These are phyloP conservation scores for Nomia melanderi DNA, from an alignment of 1,140 invertebrate genomes.

Conservation along the genomic window DNA sequence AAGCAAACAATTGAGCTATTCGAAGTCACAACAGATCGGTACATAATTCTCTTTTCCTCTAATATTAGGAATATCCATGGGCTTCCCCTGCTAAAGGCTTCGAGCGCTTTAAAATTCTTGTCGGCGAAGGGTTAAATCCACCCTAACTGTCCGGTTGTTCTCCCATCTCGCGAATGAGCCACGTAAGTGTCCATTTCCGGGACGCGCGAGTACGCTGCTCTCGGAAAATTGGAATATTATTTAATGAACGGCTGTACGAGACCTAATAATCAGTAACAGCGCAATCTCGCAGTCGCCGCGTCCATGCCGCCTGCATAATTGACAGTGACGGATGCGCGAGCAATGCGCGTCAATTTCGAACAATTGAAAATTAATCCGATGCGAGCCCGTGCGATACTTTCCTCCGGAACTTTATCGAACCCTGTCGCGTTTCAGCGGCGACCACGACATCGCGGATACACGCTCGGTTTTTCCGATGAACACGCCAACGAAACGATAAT, in stretches of 20 bases:
- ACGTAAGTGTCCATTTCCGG: slow-evolving; percentile 26
- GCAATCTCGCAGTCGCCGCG: slow-evolving; percentile 13
- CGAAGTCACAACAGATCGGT: no score
- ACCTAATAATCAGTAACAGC: slow-evolving; percentile 19
- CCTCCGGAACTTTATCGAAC: background rate
- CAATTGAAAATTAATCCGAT: slow-evolving; percentile 24
- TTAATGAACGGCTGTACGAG: slow-evolving; percentile 32
- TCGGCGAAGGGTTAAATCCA: no score
- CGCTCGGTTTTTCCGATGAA: no score
- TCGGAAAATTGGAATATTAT: slow-evolving; percentile 47
- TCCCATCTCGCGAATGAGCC: background rate
- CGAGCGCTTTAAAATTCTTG: no score
- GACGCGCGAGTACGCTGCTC: slow-evolving; percentile 19
- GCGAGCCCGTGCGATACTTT: background rate
- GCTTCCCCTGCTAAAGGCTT: no score
- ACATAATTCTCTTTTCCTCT: no score
- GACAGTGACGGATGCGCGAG: slow-evolving; percentile 12
- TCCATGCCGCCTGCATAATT: slow-evolving; percentile 25
- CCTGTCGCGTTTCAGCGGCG: background rate
- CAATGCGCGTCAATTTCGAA: slow-evolving; percentile 14
- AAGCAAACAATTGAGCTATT: no score
- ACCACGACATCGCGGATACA: no score
- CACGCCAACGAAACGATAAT: no score
- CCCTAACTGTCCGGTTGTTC: background rate
- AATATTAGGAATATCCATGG: no score